These are phyloP conservation scores for Podilymbus podiceps DNA, from an alignment of 2,113 vertebrate species.

Conservation along the genomic window DNA sequence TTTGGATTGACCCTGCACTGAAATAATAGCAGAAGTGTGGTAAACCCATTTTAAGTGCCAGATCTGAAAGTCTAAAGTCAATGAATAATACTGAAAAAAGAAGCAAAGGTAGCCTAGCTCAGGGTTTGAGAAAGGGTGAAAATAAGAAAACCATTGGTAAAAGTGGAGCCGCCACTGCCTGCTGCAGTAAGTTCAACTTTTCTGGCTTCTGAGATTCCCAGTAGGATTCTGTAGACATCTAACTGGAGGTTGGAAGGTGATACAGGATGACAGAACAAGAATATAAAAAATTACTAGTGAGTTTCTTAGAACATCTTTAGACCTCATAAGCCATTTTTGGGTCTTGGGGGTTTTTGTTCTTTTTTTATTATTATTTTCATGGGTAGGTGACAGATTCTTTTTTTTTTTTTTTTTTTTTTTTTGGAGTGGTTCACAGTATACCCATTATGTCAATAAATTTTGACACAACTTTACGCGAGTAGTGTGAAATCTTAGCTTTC, in stretches of 20 bases:
- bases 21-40: neutral
- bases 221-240: neutral
- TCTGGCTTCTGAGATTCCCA: neutral
- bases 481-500: neutral
- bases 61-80: neutral
- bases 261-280: conserved; percentile 13
- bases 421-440: neutral
- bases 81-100: neutral
- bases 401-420: neutral
- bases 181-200: neutral
- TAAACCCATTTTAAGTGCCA: neutral
- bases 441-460: neutral
- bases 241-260: neutral
- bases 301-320: neutral
- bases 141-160: neutral
- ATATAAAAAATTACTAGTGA: neutral
- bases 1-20: neutral
- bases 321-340: neutral
- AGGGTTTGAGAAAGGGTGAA: neutral
- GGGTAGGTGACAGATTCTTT: neutral
- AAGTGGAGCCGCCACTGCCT: neutral
- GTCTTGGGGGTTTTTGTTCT: neutral
- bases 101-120: neutral
- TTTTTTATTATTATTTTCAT: neutral
- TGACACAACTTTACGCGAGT: neutral